Evolutionary conservation across 2,113 vertebrate genomes (phyloP).

Genomic region (Zosterops hypoxanthus): DNA sequence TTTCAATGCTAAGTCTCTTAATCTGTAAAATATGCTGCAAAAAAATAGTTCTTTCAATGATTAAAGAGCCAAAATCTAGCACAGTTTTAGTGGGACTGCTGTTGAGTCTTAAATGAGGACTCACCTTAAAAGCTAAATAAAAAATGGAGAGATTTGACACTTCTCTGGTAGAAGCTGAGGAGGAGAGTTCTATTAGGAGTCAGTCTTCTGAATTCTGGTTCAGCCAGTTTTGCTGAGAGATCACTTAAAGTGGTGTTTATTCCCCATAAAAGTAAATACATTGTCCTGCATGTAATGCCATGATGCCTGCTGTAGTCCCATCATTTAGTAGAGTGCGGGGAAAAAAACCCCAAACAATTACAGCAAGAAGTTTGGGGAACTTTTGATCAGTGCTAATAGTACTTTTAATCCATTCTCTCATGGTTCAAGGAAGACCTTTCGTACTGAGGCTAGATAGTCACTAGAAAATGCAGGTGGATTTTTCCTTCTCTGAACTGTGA

Average conservation of each 20-base stretch:
- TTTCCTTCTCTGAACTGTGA: background rate
- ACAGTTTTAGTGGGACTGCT: background rate
- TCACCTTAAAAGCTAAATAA: background rate
- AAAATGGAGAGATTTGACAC: background rate
- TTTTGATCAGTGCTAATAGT: background rate
- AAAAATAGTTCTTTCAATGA: background rate
- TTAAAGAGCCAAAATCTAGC: background rate
- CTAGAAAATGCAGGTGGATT: background rate
- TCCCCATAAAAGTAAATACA: background rate
- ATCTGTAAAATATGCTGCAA: background rate
- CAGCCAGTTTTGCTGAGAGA: background rate
- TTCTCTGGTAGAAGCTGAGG: background rate
- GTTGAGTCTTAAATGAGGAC: background rate
- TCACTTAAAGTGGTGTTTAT: background rate
- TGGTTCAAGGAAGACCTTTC: background rate
- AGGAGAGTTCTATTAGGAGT: background rate
- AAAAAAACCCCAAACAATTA: fast-evolving
- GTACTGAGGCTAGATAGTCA: background rate
- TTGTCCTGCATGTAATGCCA: background rate
- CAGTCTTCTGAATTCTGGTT: background rate
- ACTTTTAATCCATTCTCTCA: background rate
- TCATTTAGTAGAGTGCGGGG: background rate
- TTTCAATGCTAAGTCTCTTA: background rate
- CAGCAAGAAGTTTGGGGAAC: background rate
- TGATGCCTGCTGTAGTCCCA: background rate